Conservation (phyloP, 2,797 vertebrate genomes). For the Micromesistius poutassou region DNA sequence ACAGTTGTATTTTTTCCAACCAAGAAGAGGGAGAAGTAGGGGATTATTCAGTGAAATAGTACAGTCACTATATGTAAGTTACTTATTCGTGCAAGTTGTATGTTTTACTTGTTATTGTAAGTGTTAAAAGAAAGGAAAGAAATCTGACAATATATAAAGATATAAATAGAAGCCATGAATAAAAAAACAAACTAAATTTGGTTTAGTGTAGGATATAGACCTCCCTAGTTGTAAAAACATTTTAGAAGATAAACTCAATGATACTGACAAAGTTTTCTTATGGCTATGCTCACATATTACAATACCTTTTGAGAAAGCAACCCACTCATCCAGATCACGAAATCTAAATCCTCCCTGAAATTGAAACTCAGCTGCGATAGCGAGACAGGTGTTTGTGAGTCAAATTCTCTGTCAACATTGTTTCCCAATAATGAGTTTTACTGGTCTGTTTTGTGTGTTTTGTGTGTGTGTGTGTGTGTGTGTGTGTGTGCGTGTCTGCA, state of each 20-base stretch:
- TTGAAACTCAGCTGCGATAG: background rate
- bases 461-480: slow-evolving; percentile 8
- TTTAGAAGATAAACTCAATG: too few relatives aligned
- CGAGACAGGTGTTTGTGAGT: background rate
- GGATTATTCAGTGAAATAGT: too few relatives aligned
- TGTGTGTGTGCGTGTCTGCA: slow-evolving; percentile 10
- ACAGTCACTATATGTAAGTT: too few relatives aligned
- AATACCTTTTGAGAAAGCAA: background rate
- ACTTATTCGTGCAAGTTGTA: too few relatives aligned
- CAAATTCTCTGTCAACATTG: background rate
- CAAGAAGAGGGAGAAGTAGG: background rate
- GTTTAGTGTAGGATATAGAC: background rate
- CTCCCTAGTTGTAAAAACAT: too few relatives aligned
- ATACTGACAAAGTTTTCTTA: too few relatives aligned
- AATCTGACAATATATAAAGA: background rate
- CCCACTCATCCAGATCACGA: background rate
- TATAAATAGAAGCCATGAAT: background rate
- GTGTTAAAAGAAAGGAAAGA: too few relatives aligned
- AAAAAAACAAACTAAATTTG: background rate
- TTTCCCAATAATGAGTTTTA: background rate
- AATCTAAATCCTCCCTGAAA: background rate
- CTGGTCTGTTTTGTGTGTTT: background rate
- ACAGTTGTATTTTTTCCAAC: background rate
- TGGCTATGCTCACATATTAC: too few relatives aligned
- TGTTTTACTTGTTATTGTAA: too few relatives aligned